phyloP scores from a whole-genome alignment of 2,113 vertebrate species.

The Triplophysa siluroides region DNA sequence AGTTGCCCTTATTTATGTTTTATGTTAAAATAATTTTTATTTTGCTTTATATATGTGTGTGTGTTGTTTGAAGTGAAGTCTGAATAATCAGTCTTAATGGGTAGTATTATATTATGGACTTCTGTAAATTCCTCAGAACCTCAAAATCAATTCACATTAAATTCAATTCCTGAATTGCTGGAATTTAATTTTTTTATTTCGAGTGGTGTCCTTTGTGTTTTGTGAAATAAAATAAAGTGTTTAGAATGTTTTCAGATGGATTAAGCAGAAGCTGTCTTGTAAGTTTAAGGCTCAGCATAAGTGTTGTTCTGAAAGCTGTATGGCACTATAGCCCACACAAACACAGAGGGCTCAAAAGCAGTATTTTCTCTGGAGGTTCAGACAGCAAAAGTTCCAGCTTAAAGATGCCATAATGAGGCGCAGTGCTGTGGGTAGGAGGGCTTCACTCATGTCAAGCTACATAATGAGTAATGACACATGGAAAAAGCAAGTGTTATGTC shows the following conservation, averaged over 20 bases:
- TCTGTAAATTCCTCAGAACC: too few relatives aligned
- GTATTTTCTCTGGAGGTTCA: constrained; percentile 3
- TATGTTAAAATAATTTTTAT: too few relatives aligned
- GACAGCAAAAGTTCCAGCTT: not conserved
- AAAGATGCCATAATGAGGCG: constrained; percentile 29
- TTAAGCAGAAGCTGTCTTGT: constrained; percentile 13
- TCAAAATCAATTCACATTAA: too few relatives aligned
- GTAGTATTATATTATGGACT: too few relatives aligned
- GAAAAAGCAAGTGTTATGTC: constrained; percentile 16
- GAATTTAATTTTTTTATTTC: too few relatives aligned
- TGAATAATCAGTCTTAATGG: not conserved
- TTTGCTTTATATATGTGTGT: not conserved
- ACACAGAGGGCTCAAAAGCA: constrained; percentile 7
- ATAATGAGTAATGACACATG: not conserved
- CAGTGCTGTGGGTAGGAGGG: constrained; percentile 21
- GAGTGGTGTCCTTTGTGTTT: not conserved
- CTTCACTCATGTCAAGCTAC: constrained; percentile 1
- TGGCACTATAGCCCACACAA: constrained; percentile 7
- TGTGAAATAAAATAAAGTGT: not conserved
- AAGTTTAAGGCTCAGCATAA: not conserved
- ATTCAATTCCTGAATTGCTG: too few relatives aligned
- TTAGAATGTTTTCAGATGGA: not conserved
- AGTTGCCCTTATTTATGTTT: not conserved
- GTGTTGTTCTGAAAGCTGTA: constrained; percentile 3
- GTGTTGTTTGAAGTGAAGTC: not conserved